Conservation (phyloP, 2,797 vertebrate genomes). For the Cynopterus sphinx region DNA sequence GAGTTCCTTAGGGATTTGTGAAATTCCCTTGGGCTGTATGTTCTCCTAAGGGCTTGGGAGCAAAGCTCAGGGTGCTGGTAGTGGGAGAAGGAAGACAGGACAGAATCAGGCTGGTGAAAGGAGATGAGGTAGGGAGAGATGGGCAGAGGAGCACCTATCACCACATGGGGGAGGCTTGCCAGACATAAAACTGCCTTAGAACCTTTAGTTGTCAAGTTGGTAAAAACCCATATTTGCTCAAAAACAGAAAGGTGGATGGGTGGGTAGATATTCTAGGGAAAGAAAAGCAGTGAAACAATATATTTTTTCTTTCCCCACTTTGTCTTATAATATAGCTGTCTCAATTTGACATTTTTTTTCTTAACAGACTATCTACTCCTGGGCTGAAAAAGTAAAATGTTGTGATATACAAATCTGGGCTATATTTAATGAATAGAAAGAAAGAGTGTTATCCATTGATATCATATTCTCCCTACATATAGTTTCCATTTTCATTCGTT, state of each 20-base stretch:
- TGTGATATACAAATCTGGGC: not conserved
- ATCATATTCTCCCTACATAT: not conserved
- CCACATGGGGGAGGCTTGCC: not conserved
- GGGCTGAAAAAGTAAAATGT: not conserved
- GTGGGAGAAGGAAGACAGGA: not conserved
- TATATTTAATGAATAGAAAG: not conserved
- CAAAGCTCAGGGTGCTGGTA: not conserved
- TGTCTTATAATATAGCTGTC: not conserved
- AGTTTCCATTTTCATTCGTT: not conserved
- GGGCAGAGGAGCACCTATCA: not conserved
- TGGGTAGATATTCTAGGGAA: not conserved
- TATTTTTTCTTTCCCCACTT: not conserved
- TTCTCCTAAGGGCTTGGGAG: not conserved
- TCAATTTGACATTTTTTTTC: not conserved
- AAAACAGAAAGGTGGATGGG: not conserved
- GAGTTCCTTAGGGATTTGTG: not conserved
- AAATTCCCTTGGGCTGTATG: not conserved
- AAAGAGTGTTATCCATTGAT: not conserved
- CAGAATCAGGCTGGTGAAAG: not conserved
- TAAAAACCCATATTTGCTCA: not conserved
- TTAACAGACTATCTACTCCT: not conserved
- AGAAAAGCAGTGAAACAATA: not conserved
- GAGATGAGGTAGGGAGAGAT: rapidly evolving
- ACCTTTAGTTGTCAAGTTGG: not conserved
- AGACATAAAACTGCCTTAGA: not conserved